A percentile compares a stretch with the other conserved stretches of the same genome.
Evolutionary conservation across 92 coral and sea anemone genomes (phyloP).

Genomic region (Anthopleura xanthogrammica): DNA sequence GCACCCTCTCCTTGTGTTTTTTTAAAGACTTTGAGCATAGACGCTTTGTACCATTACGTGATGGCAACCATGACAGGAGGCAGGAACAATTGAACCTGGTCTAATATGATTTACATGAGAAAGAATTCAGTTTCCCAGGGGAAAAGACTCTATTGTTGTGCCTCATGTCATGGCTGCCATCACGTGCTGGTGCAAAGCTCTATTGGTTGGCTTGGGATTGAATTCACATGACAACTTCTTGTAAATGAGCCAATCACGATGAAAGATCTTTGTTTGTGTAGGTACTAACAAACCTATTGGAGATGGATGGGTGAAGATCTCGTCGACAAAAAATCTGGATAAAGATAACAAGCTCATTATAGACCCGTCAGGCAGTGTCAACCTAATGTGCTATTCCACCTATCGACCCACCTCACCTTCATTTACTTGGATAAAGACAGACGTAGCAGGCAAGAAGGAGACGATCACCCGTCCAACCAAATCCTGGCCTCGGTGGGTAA

Average conservation of each 20-base stretch:
- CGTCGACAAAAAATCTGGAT: background rate
- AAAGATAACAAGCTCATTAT: background rate
- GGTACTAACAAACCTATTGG: background rate
- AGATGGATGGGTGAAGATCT: constrained; percentile 5
- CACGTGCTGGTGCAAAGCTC: too few relatives aligned
- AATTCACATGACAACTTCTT: too few relatives aligned
- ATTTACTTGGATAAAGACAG: constrained; percentile 36
- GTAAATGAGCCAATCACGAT: background rate
- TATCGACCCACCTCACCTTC: constrained; percentile 3
- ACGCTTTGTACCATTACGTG: too few relatives aligned
- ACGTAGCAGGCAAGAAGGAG: background rate
- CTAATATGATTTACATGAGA: too few relatives aligned
- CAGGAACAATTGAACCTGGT: too few relatives aligned
- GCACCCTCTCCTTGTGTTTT: too few relatives aligned
- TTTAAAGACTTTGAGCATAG: too few relatives aligned
- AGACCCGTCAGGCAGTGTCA: constrained; percentile 31
- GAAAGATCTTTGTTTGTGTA: background rate
- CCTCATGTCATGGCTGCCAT: too few relatives aligned
- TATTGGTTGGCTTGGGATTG: too few relatives aligned
- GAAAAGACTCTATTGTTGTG: too few relatives aligned
- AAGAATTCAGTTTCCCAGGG: too few relatives aligned
- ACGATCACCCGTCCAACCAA: background rate
- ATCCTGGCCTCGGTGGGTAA: background rate
- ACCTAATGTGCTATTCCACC: constrained; percentile 31
- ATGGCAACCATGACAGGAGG: too few relatives aligned